A percentile compares a stretch with the other conserved stretches of the same genome.
Conservation (phyloP, 2,888 invertebrate species). For the Stomorhina lunata region DNA sequence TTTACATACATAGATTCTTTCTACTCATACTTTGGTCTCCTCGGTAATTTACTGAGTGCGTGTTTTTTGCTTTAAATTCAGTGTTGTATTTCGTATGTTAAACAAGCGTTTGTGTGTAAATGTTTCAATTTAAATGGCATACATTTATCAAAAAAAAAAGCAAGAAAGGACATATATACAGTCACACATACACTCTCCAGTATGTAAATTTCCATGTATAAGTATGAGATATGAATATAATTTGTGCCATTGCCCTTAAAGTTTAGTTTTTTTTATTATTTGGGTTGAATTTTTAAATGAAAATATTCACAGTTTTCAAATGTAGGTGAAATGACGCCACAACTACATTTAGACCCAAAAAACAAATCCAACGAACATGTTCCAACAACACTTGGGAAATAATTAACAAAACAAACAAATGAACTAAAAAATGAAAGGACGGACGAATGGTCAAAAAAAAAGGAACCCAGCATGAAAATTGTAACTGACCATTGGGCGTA, state of each 20-base stretch:
- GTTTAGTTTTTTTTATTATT: slow-evolving; percentile 33
- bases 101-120: not conserved
- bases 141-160: slow-evolving; percentile 48
- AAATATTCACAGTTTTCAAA: slow-evolving; percentile 31
- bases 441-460: too few species aligned
- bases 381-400: not conserved
- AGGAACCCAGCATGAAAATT: slow-evolving; percentile 24
- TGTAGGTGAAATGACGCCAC: slow-evolving; percentile 50
- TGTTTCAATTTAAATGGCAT: not conserved
- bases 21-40: not conserved
- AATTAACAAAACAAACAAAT: not conserved
- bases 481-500: slow-evolving; percentile 58
- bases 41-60: slow-evolving; percentile 23
- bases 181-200: not conserved
- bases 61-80: slow-evolving; percentile 23
- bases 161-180: slow-evolving; percentile 2
- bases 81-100: slow-evolving; percentile 18
- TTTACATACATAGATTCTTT: too few species aligned
- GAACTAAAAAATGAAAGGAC: too few species aligned
- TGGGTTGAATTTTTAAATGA: slow-evolving; percentile 39
- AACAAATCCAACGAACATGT: not conserved
- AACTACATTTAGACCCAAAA: slow-evolving; percentile 2
- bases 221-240: not conserved
- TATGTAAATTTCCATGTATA: slow-evolving; percentile 18
- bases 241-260: slow-evolving; percentile 52